Conservation (phyloP, 2,113 vertebrate species). For the Rostratula benghalensis region DNA sequence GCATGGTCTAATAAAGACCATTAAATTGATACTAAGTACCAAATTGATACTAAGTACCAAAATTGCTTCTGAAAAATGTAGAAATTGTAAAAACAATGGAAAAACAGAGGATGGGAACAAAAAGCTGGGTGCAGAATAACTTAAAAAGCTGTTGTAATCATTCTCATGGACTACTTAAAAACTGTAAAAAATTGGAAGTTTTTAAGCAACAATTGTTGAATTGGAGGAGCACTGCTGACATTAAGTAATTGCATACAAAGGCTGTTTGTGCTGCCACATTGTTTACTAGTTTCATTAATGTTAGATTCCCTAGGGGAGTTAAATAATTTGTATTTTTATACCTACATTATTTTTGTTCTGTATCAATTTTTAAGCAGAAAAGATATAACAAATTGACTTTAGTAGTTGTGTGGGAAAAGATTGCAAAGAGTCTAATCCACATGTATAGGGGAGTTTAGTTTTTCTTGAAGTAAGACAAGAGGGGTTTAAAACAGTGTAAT, state of each 20-base stretch:
- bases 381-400: neutral
- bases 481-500: neutral
- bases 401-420: neutral
- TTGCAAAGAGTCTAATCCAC: neutral
- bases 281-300: neutral
- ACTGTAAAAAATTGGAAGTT: neutral
- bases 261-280: neutral
- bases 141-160: neutral
- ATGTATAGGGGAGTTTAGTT: neutral
- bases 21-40: neutral
- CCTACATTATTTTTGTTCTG: neutral
- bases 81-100: neutral
- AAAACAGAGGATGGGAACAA: neutral
- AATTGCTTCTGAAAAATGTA: neutral
- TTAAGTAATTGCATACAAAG: neutral
- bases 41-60: neutral
- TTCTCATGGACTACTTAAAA: neutral
- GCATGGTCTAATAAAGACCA: neutral
- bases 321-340: neutral
- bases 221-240: neutral
- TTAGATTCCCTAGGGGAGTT: neutral
- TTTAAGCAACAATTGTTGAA: neutral
- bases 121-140: neutral
- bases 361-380: neutral
- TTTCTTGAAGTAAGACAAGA: neutral